Evolutionary conservation across 2,113 vertebrate genomes (phyloP), one percentile per base, ranked within the genome.

Genomic region (Salvelinus namaycush): DNA sequence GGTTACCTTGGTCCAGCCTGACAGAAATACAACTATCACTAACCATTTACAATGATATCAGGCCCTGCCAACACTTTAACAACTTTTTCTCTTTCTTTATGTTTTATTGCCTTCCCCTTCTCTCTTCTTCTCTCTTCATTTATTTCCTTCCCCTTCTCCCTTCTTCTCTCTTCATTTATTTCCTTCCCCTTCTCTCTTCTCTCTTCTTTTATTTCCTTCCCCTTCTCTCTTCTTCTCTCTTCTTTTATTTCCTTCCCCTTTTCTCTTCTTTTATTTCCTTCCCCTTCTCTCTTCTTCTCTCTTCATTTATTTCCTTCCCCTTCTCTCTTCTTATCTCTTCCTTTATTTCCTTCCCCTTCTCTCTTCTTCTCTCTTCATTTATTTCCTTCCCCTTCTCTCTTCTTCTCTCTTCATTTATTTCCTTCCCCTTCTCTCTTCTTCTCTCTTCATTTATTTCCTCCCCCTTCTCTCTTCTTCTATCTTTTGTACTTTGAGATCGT

Each of bases 11-110:
- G 20, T 20, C 54, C 72, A 79, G 79, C 51, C 77, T 70, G 77
- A 81, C 71, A 79, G 80, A 77, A 87, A 82, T 68, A 79, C 77
- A 86, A 75, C 80, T 72, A 71, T 73, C 60, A 29, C 68, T 85
- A 85, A 85, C 69, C 74, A 85, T 88, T 89, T 84, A 78, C 75
- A 80, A 79, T 87, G 70, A 80, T 83, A 78, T 79, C 72, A 70
- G 69, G 31, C 60, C 39, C 9, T 44, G 27, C 54, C 80, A 82
- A 68, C 70, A 73, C 65, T 83, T 71, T 67, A 80, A 70, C 76
- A 81, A 83, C 78, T 84, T 84, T 44, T 9, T 39, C 34, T 80
- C 72, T 87, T 79, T 81, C 67, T 76, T 68, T 11, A 1, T 70
- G 49, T 83, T 74, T 79, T 79, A 79, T 77, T 70, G 68, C 76